These are phyloP conservation scores for Sinhomidia bicolor DNA, from an alignment of 2,888 invertebrate species.

Conservation along the genomic window DNA sequence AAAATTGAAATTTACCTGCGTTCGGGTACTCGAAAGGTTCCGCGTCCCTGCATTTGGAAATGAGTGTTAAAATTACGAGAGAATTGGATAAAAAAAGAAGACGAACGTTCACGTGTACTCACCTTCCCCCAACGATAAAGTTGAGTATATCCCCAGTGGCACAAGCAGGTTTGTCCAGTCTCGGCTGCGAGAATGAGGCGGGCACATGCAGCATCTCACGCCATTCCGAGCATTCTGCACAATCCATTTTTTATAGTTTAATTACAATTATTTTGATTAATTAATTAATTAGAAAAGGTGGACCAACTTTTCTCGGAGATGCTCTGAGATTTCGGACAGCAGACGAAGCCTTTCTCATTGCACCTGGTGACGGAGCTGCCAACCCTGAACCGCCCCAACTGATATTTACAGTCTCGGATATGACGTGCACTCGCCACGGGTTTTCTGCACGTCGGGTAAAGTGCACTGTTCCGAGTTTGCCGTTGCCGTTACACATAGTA, in stretches of 20 bases:
- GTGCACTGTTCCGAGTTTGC: background rate
- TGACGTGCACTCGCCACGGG: slow-evolving; percentile 41
- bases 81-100: no score
- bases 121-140: slow-evolving; percentile 62
- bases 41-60: no score
- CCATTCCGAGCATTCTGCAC: slow-evolving; percentile 50
- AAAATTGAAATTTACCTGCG: no score
- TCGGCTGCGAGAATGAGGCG: background rate
- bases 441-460: background rate
- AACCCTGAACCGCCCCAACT: slow-evolving; percentile 11
- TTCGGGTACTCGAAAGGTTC: slow-evolving; percentile 51
- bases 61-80: no score
- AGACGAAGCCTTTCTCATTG: background rate
- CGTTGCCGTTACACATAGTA: background rate
- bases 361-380: slow-evolving; percentile 16
- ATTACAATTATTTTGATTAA: background rate
- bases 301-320: slow-evolving; percentile 41
- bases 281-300: background rate
- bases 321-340: slow-evolving; percentile 29
- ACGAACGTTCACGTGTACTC: background rate
- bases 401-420: slow-evolving; percentile 51
- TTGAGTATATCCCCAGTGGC: background rate
- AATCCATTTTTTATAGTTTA: background rate
- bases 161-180: background rate
- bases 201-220: slow-evolving; percentile 46